Evolutionary conservation across 2,113 vertebrate species (phyloP).

Genomic region (Embiotoca jacksoni): DNA sequence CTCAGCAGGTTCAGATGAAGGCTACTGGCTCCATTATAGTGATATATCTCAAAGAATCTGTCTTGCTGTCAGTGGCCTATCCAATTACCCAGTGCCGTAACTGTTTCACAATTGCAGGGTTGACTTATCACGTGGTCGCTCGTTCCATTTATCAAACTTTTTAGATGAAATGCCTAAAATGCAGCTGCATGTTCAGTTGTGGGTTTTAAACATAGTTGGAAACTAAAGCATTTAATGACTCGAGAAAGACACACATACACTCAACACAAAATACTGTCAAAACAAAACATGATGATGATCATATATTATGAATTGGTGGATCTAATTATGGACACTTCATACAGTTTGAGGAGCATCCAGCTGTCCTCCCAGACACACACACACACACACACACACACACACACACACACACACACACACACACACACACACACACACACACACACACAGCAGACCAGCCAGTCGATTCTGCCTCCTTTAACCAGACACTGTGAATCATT

Average conservation of each 20-base stretch:
- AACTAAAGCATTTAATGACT: neutral
- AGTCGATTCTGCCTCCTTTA: too few species aligned
- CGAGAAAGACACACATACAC: neutral
- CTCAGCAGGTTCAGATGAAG: slow-evolving; percentile 49
- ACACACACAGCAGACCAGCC: too few species aligned
- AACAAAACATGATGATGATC: too few species aligned
- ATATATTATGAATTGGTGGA: too few species aligned
- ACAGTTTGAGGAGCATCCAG: too few species aligned
- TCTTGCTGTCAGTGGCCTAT: slow-evolving; percentile 28
- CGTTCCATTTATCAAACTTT: slow-evolving; percentile 34
- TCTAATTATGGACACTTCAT: too few species aligned
- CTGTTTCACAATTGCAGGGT: slow-evolving; percentile 14
- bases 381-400: too few species aligned
- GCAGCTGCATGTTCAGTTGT: neutral
- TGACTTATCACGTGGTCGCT: neutral
- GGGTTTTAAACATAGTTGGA: neutral
- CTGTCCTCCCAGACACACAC: too few species aligned
- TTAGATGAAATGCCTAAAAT: neutral
- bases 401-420: too few species aligned
- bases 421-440: too few species aligned
- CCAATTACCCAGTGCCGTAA: slow-evolving; percentile 32
- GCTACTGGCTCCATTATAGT: slow-evolving; percentile 28
- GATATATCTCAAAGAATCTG: slow-evolving; percentile 34
- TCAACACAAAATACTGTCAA: too few species aligned
- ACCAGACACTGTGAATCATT: too few species aligned